Percentiles rank a stretch among this genome's conserved stretches.
These are phyloP conservation scores for Rana temporaria DNA, from an alignment of 2,113 vertebrate species.

Conservation along the genomic window DNA sequence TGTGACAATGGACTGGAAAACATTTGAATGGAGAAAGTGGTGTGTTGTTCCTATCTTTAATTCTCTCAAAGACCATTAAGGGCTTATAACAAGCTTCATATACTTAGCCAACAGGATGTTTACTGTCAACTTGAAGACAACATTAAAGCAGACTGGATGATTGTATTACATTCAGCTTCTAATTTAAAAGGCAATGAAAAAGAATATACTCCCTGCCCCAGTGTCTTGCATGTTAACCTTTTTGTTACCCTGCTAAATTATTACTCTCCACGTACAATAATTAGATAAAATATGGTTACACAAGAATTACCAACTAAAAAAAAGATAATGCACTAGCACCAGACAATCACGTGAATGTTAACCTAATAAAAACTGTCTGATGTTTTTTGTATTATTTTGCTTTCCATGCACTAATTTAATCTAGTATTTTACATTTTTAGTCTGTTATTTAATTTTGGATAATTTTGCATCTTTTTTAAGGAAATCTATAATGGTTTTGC, in stretches of 20 bases:
- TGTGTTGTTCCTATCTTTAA: no score
- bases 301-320: constrained; percentile 16
- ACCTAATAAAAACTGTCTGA: constrained; percentile 15
- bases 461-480: neutral
- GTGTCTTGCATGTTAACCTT: constrained; percentile 5
- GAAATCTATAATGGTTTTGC: no score
- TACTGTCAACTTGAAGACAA: neutral
- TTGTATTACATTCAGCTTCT: constrained; percentile 22
- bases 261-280: constrained; percentile 14
- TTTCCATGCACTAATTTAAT: constrained; percentile 57
- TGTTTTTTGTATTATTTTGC: neutral
- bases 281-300: constrained; percentile 11
- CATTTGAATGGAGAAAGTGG: no score
- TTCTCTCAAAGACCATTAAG: no score
- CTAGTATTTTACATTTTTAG: neutral
- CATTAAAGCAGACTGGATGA: constrained; percentile 10
- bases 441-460: neutral
- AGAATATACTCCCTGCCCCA: neutral
- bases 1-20: no score
- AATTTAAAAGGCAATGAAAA: constrained; percentile 26
- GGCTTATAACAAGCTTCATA: neutral
- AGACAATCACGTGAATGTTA: constrained; percentile 10
- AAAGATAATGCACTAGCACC: constrained; percentile 21
- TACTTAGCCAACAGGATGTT: constrained; percentile 14
- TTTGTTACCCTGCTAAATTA: constrained; percentile 20